These are phyloP conservation scores for Hypsopygia costalis DNA, from an alignment of 2,888 invertebrate genomes.

Conservation along the genomic window DNA sequence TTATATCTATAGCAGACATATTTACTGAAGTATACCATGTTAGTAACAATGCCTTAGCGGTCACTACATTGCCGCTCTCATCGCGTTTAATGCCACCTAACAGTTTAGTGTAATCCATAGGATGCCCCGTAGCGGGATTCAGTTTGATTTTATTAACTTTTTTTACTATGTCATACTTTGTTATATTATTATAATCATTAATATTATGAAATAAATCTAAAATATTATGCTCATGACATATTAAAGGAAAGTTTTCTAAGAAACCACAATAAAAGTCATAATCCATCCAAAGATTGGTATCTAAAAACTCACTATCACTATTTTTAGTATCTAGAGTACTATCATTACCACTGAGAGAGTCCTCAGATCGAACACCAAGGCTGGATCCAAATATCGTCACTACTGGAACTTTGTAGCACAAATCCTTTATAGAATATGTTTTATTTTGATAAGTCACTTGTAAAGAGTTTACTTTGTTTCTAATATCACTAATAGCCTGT, in stretches of 20 bases:
- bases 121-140: constrained; percentile 84
- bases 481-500: constrained; percentile 70
- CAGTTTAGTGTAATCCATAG: constrained; percentile 81
- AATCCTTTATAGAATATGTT: constrained; percentile 43
- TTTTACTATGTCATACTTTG: constrained; percentile 81
- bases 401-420: constrained; percentile 69
- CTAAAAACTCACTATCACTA: constrained; percentile 57
- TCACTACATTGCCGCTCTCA: constrained; percentile 80
- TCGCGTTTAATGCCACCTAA: constrained; percentile 82
- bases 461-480: constrained; percentile 65
- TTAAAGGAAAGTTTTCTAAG: constrained; percentile 79
- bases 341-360: constrained; percentile 23
- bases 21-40: constrained; percentile 84
- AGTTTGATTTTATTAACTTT: constrained; percentile 80
- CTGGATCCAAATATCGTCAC: constrained; percentile 54
- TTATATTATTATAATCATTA: constrained; percentile 60
- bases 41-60: constrained; percentile 82
- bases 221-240: constrained; percentile 83
- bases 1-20: constrained; percentile 83
- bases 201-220: constrained; percentile 86
- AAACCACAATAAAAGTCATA: constrained; percentile 83
- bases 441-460: constrained; percentile 42
- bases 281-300: constrained; percentile 80
- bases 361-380: constrained; percentile 41
- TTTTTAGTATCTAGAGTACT: constrained; percentile 24